Conservation (phyloP, 2,113 vertebrate species). For the Meleagris gallopavo region DNA sequence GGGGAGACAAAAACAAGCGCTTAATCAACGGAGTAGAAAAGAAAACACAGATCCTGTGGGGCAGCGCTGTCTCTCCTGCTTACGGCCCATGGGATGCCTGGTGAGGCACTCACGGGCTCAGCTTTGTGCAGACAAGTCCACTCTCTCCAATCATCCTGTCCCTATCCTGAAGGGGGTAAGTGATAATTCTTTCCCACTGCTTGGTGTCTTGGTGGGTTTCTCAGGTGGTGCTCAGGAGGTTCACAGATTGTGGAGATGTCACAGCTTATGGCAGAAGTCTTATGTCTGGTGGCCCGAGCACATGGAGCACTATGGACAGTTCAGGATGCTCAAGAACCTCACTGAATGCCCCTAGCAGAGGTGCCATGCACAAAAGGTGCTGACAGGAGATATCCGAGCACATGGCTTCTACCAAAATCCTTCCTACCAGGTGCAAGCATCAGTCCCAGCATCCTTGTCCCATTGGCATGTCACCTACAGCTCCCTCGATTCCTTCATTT, state of each 20-base stretch:
- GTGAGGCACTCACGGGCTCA: not conserved
- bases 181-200: not conserved
- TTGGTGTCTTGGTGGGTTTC: not conserved
- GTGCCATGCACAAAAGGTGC: not conserved
- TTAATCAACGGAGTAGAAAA: conserved; percentile 72
- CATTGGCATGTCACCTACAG: not conserved
- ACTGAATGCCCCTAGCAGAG: not conserved
- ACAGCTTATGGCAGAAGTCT: not conserved
- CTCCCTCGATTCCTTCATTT: accelerated
- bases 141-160: not conserved
- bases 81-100: not conserved
- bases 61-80: not conserved
- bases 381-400: not conserved
- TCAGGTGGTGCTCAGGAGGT: not conserved
- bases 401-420: not conserved
- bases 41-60: not conserved
- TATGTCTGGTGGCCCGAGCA: not conserved
- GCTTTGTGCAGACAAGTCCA: not conserved
- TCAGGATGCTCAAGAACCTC: not conserved
- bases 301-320: not conserved
- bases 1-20: conserved; percentile 68
- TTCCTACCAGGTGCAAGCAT: not conserved
- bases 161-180: not conserved
- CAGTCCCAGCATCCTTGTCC: not conserved
- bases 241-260: not conserved